Conservation (phyloP, 2,113 vertebrate species). For the Aldabrachelys gigantea region DNA sequence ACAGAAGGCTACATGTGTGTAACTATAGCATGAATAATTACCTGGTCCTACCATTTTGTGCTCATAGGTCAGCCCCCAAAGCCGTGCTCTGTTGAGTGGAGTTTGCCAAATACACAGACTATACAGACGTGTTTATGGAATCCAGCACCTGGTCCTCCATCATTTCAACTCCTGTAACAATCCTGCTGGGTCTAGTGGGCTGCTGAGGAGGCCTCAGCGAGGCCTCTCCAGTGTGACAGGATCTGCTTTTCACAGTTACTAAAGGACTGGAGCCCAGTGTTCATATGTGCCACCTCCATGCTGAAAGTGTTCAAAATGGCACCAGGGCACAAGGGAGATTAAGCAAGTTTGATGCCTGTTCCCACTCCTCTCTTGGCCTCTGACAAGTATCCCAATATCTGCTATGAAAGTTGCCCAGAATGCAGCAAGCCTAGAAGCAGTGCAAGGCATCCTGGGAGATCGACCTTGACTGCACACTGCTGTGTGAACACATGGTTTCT, state of each 20-base stretch:
- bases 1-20: too few relatives aligned
- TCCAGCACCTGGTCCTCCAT: background rate
- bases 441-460: too few relatives aligned
- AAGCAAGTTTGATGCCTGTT: background rate
- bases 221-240: too few relatives aligned
- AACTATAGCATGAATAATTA: background rate
- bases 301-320: background rate
- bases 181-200: too few relatives aligned
- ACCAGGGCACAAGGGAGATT: background rate
- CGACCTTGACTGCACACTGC: too few relatives aligned
- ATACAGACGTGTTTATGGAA: background rate
- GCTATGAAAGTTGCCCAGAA: too few relatives aligned
- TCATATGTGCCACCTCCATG: background rate
- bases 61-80: background rate
- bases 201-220: too few relatives aligned
- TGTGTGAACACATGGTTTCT: too few relatives aligned
- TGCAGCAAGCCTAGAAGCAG: too few relatives aligned
- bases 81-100: background rate
- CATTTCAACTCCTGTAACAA: background rate
- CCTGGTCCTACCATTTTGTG: background rate
- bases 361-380: background rate
- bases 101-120: background rate
- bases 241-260: too few relatives aligned
- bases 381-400: too few relatives aligned
- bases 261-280: too few relatives aligned